A percentile compares a stretch with the other conserved stretches of the same genome.
phyloP scores from a whole-genome alignment of 2,113 vertebrate genomes.

The Rostratula benghalensis region DNA sequence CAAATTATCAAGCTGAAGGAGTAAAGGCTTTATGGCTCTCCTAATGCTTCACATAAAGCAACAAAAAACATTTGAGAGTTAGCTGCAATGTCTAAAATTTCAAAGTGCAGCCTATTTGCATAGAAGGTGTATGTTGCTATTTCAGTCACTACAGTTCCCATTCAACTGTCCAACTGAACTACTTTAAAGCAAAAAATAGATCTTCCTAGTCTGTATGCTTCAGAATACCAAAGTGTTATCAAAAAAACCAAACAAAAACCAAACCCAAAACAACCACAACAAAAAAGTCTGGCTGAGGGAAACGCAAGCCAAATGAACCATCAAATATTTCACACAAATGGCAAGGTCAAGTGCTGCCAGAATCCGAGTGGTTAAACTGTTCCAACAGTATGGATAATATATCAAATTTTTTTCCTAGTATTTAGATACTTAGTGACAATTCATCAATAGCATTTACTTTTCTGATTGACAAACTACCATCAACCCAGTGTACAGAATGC shows the following conservation, averaged over 20 bases:
- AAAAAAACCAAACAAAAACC: not conserved
- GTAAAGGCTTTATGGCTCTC: conserved; percentile 1
- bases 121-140: not conserved
- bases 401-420: not conserved
- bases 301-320: not conserved
- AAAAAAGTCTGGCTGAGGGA: not conserved
- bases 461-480: not conserved
- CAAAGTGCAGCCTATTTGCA: not conserved
- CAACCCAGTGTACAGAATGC: fast-evolving
- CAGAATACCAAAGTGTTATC: not conserved
- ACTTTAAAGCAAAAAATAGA: conserved; percentile 12
- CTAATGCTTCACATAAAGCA: not conserved
- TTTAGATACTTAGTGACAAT: not conserved
- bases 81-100: not conserved
- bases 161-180: not conserved
- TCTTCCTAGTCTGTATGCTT: not conserved
- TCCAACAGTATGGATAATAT: not conserved
- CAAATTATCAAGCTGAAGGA: not conserved
- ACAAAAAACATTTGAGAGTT: not conserved
- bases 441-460: not conserved
- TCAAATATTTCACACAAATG: not conserved
- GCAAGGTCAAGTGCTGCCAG: not conserved
- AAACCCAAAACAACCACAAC: not conserved
- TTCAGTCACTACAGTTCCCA: not conserved
- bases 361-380: not conserved